These are phyloP conservation scores for Dicyrtoma fusca DNA, from an alignment of 2,888 invertebrate genomes.

Conservation along the genomic window DNA sequence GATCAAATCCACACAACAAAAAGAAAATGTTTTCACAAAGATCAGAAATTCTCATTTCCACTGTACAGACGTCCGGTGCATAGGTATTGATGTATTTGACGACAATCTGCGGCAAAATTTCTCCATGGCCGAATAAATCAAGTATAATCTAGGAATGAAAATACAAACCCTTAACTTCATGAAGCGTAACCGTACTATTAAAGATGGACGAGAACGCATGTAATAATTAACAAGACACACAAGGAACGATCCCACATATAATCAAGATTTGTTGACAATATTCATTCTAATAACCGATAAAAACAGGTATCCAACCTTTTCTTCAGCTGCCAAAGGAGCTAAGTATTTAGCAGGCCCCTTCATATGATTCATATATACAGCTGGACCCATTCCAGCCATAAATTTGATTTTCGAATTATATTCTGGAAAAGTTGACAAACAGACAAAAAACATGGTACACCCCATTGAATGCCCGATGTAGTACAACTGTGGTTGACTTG, in stretches of 20 bases:
- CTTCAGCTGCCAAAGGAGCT: constrained; percentile 31
- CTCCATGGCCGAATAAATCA: constrained; percentile 40
- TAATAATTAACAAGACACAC: no score
- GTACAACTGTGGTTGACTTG: constrained; percentile 60
- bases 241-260: no score
- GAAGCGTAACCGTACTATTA: not conserved
- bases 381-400: constrained; percentile 65
- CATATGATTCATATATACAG: constrained; percentile 52
- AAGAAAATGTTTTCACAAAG: constrained; percentile 44
- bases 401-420: constrained; percentile 64
- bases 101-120: constrained; percentile 36
- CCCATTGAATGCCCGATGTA: constrained; percentile 69
- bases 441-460: constrained; percentile 65
- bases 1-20: constrained; percentile 41
- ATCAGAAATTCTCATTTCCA: constrained; percentile 28
- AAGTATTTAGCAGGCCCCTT: constrained; percentile 24
- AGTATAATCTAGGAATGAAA: constrained; percentile 31
- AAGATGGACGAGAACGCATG: not conserved
- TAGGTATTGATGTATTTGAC: constrained; percentile 39
- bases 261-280: no score
- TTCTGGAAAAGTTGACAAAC: constrained; percentile 64
- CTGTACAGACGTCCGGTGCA: constrained; percentile 40
- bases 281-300: no score
- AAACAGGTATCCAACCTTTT: no score
- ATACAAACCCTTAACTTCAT: constrained; percentile 1